Percentiles rank a stretch among this genome's conserved stretches.
Conservation (phyloP, 92 coral and sea anemone genomes). For the Epizoanthus rinbou region DNA sequence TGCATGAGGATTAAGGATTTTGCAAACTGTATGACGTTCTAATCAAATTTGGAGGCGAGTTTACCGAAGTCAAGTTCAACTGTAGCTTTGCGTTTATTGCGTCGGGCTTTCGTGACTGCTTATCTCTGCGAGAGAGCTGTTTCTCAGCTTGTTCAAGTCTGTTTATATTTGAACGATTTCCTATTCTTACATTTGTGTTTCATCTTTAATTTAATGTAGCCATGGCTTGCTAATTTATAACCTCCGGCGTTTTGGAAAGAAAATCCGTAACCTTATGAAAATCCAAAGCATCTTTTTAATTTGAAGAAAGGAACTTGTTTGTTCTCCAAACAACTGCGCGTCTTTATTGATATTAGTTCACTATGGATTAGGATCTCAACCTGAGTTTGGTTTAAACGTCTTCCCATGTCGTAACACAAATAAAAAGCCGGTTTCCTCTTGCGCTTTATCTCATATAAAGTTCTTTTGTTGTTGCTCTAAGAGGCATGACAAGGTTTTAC, state of each 20-base stretch:
- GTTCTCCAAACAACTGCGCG: background rate
- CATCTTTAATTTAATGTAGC: conserved; percentile 17
- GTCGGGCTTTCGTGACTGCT: background rate
- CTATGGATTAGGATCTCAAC: background rate
- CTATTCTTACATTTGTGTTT: conserved; percentile 16
- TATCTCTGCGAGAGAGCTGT: background rate
- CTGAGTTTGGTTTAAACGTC: background rate
- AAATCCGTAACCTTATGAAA: conserved; percentile 6
- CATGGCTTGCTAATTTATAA: conserved; percentile 8
- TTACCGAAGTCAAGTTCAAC: conserved; percentile 6
- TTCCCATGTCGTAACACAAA: conserved; percentile 9
- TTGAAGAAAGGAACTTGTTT: background rate
- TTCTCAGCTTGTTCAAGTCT: conserved; percentile 15
- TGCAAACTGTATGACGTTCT: conserved; percentile 14
- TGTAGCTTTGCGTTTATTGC: background rate
- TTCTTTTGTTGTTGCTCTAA: conserved; percentile 10
- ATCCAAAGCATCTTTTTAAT: background rate
- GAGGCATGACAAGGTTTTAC: background rate
- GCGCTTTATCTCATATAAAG: background rate
- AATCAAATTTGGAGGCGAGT: conserved; percentile 25
- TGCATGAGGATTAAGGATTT: conserved; percentile 34
- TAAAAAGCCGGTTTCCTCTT: conserved; percentile 8
- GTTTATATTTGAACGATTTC: conserved; percentile 7
- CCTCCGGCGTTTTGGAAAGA: conserved; percentile 23
- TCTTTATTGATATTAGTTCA: background rate